phyloP scores from a whole-genome alignment of 2,113 vertebrate genomes.

The Verasper variegatus region DNA sequence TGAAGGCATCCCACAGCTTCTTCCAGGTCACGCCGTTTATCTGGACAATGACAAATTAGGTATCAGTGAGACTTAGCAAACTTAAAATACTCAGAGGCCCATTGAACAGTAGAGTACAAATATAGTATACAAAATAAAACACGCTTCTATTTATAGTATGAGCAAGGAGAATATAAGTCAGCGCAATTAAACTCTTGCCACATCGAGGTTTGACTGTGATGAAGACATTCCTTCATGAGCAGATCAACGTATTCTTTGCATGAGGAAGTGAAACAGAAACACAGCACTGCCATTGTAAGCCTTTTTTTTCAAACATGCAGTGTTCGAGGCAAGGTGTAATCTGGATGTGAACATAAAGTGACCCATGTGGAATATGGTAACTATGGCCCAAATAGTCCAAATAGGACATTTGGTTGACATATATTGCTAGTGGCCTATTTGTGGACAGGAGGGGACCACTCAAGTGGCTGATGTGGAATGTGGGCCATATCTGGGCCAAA shows the following conservation, averaged over 20 bases:
- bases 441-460: no score
- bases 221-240: neutral
- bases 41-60: slow-evolving; percentile 40
- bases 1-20: slow-evolving; percentile 81
- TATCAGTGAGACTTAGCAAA: neutral
- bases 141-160: neutral
- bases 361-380: no score
- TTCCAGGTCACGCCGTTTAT: slow-evolving; percentile 62
- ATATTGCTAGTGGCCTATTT: no score
- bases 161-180: neutral
- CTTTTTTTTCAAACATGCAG: neutral
- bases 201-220: neutral
- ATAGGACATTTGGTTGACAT: no score
- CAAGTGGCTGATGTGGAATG: no score
- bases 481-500: no score
- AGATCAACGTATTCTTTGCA: no score
- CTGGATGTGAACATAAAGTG: no score
- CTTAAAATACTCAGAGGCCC: no score
- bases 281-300: no score
- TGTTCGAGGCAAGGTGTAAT: no score
- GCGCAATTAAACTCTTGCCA: neutral
- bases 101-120: neutral
- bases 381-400: no score
- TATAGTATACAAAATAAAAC: neutral
- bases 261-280: neutral